These are phyloP conservation scores for Kryphioiulus occultus DNA, from an alignment of 2,888 invertebrate genomes.

Conservation along the genomic window DNA sequence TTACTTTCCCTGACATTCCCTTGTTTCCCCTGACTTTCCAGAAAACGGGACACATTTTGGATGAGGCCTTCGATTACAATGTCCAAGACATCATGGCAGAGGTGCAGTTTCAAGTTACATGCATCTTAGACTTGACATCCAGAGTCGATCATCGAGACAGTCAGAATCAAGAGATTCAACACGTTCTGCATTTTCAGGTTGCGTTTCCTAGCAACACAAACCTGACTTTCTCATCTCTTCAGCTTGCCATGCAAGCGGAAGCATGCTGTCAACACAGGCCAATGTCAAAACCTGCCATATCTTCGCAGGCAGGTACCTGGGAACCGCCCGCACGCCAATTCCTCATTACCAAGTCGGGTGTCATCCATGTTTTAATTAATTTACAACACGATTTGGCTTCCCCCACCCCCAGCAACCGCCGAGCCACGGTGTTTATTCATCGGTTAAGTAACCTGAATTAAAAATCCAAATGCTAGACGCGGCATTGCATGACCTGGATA, in stretches of 20 bases:
- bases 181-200: no score
- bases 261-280: not conserved
- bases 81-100: no score
- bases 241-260: not conserved
- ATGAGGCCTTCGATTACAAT: no score
- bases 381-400: not conserved
- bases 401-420: not conserved
- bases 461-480: not conserved
- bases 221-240: no score
- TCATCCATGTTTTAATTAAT: conserved; percentile 9
- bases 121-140: no score
- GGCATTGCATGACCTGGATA: conserved; percentile 12
- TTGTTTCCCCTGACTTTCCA: no score
- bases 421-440: not conserved
- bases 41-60: no score
- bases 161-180: no score
- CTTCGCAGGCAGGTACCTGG: not conserved
- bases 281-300: not conserved
- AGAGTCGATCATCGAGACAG: no score
- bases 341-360: not conserved
- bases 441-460: conserved; percentile 24
- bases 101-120: no score
- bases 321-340: not conserved
- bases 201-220: no score
- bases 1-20: no score